Evolutionary conservation across 2,888 invertebrate genomes (phyloP).

Genomic region (Amphipyra tragopoginis): DNA sequence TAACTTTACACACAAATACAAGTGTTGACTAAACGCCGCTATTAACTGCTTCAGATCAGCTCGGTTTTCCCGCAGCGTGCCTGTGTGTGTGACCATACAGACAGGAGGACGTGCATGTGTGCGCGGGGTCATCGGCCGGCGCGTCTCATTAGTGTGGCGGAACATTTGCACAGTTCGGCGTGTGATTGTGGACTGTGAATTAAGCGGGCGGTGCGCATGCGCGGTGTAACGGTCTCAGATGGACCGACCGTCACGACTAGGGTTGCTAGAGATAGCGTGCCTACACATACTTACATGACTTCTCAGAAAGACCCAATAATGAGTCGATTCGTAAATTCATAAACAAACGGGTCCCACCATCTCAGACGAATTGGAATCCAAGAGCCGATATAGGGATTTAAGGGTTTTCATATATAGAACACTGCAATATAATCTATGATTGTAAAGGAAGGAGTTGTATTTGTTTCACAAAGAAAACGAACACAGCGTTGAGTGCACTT

Average conservation of each 20-base stretch:
- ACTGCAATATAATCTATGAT: no score
- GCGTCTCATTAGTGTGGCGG: slow-evolving; percentile 53
- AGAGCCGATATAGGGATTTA: no score
- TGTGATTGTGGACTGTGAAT: slow-evolving; percentile 52
- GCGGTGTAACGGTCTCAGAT: slow-evolving; percentile 24
- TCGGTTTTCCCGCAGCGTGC: neutral
- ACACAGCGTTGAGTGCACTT: no score
- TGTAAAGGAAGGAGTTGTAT: no score
- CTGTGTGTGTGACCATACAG: neutral
- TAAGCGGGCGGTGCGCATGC: slow-evolving; percentile 41
- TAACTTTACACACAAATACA: slow-evolving; percentile 20
- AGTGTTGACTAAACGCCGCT: slow-evolving; percentile 32
- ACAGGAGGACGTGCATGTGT: slow-evolving; percentile 1
- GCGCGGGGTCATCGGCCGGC: slow-evolving; percentile 37
- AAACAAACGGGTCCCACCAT: no score
- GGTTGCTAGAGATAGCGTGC: slow-evolving; percentile 23
- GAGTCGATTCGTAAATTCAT: neutral
- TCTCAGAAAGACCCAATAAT: neutral
- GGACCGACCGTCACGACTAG: slow-evolving; percentile 21
- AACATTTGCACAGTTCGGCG: slow-evolving; percentile 48
- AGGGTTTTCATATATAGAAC: no score
- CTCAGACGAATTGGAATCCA: no score
- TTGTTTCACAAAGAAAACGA: no score
- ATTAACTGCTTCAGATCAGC: slow-evolving; percentile 1
- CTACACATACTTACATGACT: neutral